Conservation (phyloP, 2,797 vertebrate genomes). For the Monodelphis domestica region DNA sequence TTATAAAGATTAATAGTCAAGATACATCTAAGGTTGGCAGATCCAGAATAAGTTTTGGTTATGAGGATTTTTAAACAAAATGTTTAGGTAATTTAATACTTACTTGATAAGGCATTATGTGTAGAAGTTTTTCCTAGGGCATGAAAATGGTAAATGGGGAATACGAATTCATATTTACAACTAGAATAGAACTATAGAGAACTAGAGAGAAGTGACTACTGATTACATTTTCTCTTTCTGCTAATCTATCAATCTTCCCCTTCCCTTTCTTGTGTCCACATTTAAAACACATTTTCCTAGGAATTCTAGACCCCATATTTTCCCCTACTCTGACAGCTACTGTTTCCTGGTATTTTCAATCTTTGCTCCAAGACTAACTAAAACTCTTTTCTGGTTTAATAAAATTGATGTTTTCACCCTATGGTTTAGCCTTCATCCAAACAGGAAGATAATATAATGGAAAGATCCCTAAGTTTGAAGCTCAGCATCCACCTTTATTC, state of each 20-base stretch:
- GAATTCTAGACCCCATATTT: not conserved
- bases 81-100: conserved; percentile 62
- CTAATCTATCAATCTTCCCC: not conserved
- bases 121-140: conserved; percentile 47
- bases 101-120: conserved; percentile 57
- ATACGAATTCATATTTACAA: not conserved
- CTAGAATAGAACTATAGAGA: too few species aligned
- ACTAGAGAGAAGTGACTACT: conserved; percentile 29
- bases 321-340: not conserved
- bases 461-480: not conserved
- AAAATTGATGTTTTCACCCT: not conserved
- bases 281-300: not conserved
- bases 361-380: not conserved
- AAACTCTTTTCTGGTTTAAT: not conserved
- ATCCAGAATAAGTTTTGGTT: not conserved
- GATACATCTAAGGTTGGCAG: not conserved
- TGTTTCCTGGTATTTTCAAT: not conserved
- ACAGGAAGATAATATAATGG: not conserved
- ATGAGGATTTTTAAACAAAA: conserved; percentile 33
- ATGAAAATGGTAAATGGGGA: not conserved
- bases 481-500: not conserved
- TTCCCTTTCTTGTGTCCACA: not conserved
- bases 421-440: not conserved
- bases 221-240: conserved; percentile 12
- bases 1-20: not conserved